These are phyloP conservation scores for Melanotaenia duboulayi DNA, from an alignment of 2,113 vertebrate genomes.

Conservation along the genomic window DNA sequence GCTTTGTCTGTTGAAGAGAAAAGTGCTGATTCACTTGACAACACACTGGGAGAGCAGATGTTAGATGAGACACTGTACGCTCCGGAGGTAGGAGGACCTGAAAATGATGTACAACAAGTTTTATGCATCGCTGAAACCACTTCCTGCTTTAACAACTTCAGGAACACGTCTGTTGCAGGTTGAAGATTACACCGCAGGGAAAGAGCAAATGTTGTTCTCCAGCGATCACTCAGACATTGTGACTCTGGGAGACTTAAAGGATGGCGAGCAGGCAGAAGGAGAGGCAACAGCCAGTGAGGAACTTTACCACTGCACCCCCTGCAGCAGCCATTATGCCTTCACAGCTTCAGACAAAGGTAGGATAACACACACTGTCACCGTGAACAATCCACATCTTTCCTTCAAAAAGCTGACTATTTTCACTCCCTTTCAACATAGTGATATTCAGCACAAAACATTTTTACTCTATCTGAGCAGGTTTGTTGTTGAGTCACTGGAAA, in stretches of 20 bases:
- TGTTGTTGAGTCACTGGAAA: conserved; percentile 88
- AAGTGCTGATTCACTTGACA: conserved; percentile 63
- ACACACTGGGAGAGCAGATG: conserved; percentile 64
- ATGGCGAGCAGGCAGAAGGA: conserved; percentile 77
- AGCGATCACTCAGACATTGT: conserved; percentile 97
- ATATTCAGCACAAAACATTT: background rate
- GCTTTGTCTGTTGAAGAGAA: conserved; percentile 69
- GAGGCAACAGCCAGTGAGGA: conserved; percentile 75
- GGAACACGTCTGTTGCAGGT: conserved; percentile 58
- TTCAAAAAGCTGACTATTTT: background rate
- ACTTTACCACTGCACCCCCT: conserved; percentile 90
- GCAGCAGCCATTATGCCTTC: conserved; percentile 95
- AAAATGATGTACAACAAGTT: background rate
- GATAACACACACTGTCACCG: conserved; percentile 7
- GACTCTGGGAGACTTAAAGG: conserved; percentile 87
- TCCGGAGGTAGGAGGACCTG: conserved; percentile 80
- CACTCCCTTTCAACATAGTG: background rate
- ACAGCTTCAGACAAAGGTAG: conserved; percentile 89
- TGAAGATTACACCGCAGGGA: conserved; percentile 59
- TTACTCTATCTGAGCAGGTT: conserved; percentile 74
- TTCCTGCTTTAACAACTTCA: background rate
- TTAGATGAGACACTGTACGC: conserved; percentile 66
- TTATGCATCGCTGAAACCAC: background rate
- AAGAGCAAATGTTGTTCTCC: conserved; percentile 83
- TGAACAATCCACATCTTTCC: background rate